Conservation (phyloP, 2,888 invertebrate species). For the Tetranychus piercei region DNA sequence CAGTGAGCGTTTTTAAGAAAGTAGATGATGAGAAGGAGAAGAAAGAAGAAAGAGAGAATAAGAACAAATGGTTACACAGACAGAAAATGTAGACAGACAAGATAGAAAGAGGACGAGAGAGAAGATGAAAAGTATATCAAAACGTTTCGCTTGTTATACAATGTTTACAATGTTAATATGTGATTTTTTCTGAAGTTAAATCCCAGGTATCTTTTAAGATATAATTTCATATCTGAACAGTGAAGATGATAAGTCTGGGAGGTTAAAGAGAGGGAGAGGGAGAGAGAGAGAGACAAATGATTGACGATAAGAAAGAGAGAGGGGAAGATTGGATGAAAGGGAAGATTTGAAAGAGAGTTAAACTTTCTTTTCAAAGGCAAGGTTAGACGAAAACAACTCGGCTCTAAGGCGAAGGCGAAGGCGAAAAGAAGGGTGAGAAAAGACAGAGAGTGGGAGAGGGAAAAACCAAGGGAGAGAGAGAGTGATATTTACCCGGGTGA, state of each 20-base stretch:
- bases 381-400: neutral
- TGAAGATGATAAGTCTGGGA: neutral
- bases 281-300: neutral
- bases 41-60: neutral
- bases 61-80: neutral
- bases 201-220: neutral
- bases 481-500: neutral
- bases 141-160: no score
- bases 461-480: conserved; percentile 4
- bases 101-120: neutral
- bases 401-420: neutral
- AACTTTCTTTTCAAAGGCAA: neutral
- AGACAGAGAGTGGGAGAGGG: conserved; percentile 7
- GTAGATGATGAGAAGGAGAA: neutral
- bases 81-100: neutral
- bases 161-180: no score
- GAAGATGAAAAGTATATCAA: neutral
- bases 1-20: neutral
- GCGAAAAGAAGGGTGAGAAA: neutral
- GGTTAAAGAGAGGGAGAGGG: neutral
- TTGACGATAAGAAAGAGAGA: neutral
- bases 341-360: neutral
- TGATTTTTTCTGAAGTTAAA: no score
- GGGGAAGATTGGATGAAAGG: neutral
- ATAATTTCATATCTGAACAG: neutral